These are phyloP conservation scores for Zaprionus lachaisei DNA, from an alignment of 1,140 invertebrate genomes.

Conservation along the genomic window DNA sequence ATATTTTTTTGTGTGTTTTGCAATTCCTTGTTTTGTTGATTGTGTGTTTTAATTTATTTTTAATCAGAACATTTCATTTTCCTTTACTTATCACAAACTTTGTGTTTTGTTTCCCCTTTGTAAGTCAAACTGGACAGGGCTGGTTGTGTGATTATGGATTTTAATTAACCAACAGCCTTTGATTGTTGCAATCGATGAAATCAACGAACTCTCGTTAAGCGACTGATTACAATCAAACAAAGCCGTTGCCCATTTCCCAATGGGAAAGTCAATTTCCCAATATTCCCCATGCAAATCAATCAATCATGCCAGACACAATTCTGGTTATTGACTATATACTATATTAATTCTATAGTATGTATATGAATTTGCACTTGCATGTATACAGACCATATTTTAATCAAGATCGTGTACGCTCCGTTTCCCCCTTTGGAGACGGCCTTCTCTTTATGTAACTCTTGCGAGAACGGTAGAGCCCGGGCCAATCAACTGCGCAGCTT, in stretches of 20 bases:
- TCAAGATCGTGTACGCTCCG: conserved; percentile 26
- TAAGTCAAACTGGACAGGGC: not conserved
- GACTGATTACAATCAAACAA: conserved; percentile 30
- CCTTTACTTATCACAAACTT: conserved; percentile 21
- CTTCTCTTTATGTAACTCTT: conserved; percentile 48
- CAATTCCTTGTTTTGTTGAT: conserved; percentile 17
- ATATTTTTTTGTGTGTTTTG: conserved; percentile 6
- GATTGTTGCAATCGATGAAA: conserved; percentile 33
- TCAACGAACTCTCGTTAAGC: conserved; percentile 23
- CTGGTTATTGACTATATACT: conserved; percentile 7
- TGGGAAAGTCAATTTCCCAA: conserved; percentile 12
- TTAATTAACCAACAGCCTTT: conserved; percentile 40
- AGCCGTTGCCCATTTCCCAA: conserved; percentile 7
- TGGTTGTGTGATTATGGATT: conserved; percentile 21
- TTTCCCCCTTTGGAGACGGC: not conserved
- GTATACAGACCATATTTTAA: conserved; percentile 22
- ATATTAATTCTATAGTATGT: not conserved
- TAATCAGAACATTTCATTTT: conserved; percentile 33
- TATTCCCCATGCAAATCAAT: conserved; percentile 53
- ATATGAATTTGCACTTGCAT: not conserved
- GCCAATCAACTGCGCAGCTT: conserved; percentile 55
- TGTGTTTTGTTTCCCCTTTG: conserved; percentile 12
- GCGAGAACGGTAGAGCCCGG: conserved; percentile 15
- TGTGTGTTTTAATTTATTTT: conserved; percentile 16
- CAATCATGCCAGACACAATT: conserved; percentile 16